Base-by-base conservation (phyloP, 2,113 vertebrate genomes). In the Gasterosteus aculeatus region DNA sequence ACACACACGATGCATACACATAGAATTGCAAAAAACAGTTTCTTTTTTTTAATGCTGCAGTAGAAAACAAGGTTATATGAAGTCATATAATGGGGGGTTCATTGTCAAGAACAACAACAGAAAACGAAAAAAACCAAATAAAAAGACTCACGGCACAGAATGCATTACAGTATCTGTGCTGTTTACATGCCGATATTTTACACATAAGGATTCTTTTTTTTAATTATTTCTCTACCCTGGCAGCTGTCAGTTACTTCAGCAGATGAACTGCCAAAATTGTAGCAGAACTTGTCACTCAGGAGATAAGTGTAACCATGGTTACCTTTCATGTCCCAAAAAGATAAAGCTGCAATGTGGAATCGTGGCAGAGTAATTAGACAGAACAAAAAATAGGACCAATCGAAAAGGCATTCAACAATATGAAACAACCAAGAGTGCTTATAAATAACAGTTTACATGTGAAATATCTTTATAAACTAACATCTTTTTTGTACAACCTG, bases 51-150 rank as follows among this genome's bases (percentile, higher is more conserved):
- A 99, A 99, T 99, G 97, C 96, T 96, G 97, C 96, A 95, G 95
- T 98, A 97, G 96, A 97, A 97, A 98, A 97, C 96, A 97, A 96
- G 95, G 96, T 96, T 97, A 95, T 98, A 97, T 96, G 96, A 97
- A 97, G 95, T 97, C 96, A 96, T 97, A 97, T 96, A 95, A 97
- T 96, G 95, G 96, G 95, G 22, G 95, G 95, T 97, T 97, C 97
- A 96, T 97, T 96, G 96, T 97, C 96, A 96, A 96, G 96, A 95
- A 96, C 92, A 93, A 93, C 87, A 93, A 91, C 81, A 84, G 78
- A 89, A 87, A 91, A 85, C 49, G 18, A 88, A 54, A 81, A 88
- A 64, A 88, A 91, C 64, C 80, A 96, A 91, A 89, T 85, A 78
- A 90, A 90, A 85, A 80, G 80, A 90, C 80, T 64, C 92, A 94